These are phyloP conservation scores for Ceratitis capitata DNA, from an alignment of 1,140 invertebrate species.

Conservation along the genomic window DNA sequence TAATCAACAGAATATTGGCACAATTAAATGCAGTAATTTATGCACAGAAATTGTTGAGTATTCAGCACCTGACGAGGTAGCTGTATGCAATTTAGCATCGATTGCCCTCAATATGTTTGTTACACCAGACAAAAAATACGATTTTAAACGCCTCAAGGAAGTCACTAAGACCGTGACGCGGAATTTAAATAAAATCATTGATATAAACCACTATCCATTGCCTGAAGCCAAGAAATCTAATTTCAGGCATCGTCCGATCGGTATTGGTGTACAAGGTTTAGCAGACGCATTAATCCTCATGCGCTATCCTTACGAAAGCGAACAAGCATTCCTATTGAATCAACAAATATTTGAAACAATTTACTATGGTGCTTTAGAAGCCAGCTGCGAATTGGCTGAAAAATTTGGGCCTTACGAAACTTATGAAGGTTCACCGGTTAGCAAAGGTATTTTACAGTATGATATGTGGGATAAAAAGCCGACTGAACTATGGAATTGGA, in stretches of 20 bases:
- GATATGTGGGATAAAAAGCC: conserved; percentile 97
- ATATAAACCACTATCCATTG: conserved; percentile 96
- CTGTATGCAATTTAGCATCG: conserved; percentile 98
- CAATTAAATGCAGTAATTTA: conserved; percentile 97
- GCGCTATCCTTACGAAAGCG: conserved; percentile 91
- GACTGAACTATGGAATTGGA: conserved; percentile 91
- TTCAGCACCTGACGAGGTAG: conserved; percentile 90
- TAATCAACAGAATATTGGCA: conserved; percentile 98
- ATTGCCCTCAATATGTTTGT: conserved; percentile 98
- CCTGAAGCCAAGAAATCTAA: conserved; percentile 90
- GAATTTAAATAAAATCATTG: conserved; percentile 98
- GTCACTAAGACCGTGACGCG: conserved; percentile 89
- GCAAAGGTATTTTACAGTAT: conserved; percentile 96
- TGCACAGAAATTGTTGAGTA: conserved; percentile 99
- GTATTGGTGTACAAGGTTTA: conserved; percentile 95
- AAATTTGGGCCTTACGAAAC: conserved; percentile 89
- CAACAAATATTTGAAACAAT: conserved; percentile 98
- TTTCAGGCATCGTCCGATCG: conserved; percentile 92
- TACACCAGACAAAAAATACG: conserved; percentile 79
- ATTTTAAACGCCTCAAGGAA: conserved; percentile 89
- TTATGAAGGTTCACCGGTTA: conserved; percentile 90
- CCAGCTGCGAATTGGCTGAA: conserved; percentile 94
- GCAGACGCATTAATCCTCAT: conserved; percentile 97
- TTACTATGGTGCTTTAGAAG: conserved; percentile 96
- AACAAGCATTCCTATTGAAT: conserved; percentile 88